phyloP scores from a whole-genome alignment of 2,797 vertebrate genomes.

The Sardinella longiceps region DNA sequence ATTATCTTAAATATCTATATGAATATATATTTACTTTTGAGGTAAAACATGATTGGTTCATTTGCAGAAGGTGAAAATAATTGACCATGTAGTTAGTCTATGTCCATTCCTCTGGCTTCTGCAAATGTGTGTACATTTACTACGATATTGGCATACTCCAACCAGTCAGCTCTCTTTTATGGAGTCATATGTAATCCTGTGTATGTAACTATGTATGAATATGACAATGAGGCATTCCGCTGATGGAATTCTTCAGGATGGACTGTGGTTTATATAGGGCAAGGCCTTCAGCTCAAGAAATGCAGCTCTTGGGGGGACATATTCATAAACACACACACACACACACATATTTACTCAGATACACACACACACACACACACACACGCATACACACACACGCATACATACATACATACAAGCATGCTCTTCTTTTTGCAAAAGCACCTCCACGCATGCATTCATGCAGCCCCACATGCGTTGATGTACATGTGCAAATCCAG shows the following conservation, averaged over 20 bases:
- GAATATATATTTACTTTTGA: slow-evolving; percentile 43
- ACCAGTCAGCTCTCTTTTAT: slow-evolving; percentile 69
- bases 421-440: slow-evolving; percentile 42
- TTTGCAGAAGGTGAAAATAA: slow-evolving; percentile 63
- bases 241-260: slow-evolving; percentile 36
- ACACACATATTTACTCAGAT: slow-evolving; percentile 42
- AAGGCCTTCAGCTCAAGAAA: slow-evolving; percentile 55
- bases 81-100: slow-evolving; percentile 59
- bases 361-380: neutral
- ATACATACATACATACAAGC: slow-evolving; percentile 39
- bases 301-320: slow-evolving; percentile 45
- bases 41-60: slow-evolving; percentile 63
- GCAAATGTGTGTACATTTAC: slow-evolving; percentile 58
- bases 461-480: slow-evolving; percentile 37
- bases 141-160: slow-evolving; percentile 69
- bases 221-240: slow-evolving; percentile 51
- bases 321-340: slow-evolving; percentile 18
- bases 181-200: slow-evolving; percentile 69
- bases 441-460: slow-evolving; percentile 45
- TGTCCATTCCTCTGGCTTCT: slow-evolving; percentile 68
- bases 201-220: slow-evolving; percentile 61
- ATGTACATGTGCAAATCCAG: slow-evolving; percentile 16
- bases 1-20: no score
- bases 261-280: slow-evolving; percentile 47
- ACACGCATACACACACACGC: slow-evolving; percentile 42